Base-by-base conservation (phyloP, 2,888 invertebrate species). In the Lamproptera curius region DNA sequence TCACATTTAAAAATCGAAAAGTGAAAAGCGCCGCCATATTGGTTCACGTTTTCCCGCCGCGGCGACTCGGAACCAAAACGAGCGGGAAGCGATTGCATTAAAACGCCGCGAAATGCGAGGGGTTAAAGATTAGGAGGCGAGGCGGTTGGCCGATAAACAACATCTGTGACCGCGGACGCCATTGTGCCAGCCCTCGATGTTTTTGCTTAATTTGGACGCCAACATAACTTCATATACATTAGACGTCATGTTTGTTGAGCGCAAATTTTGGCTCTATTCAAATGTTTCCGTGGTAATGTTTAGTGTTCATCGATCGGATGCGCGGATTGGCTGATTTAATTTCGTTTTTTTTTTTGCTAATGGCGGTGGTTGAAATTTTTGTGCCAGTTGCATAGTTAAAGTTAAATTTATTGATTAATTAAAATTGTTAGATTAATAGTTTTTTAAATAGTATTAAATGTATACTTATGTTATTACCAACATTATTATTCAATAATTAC, bases 161-260 rank as follows among this genome's bases (percentile, higher is more conserved):
- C 85, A 85, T 85, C 84, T 84, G 83, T 68, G 83, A 70, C 76
- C 76, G 61, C 72, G 67, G 67, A 67, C 73, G 55, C 53, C 56
- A 69, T 71, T 76, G 73, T 72, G 63, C 65, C 64, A 62, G 64
- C 61, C 65, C 58, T 54, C 48, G 53, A 45, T 50, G 49, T 54
- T 49, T 51, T 51, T 48, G 41, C 34, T 44, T 40, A 36, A 40
- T 41, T 44, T 16, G 28, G 33, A 42, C 17, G 13, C 8, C 33
- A n/a, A n/a, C 14, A 41, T 37, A 20, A 20, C 20, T 31, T n/a
- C n/a, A n/a, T n/a, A n/a, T n/a, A n/a, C n/a, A n/a, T n/a, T n/a
- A n/a, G n/a, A n/a, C n/a, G n/a, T n/a, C n/a, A n/a, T n/a, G n/a
- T n/a, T n/a, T n/a, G n/a, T n/a, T n/a, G n/a, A n/a, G n/a, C n/a